Evolutionary conservation across 35 echinoderm and acorn worm species (phyloP), one percentile per base, ranked within the genome.

Genomic region (Stichopus chloronotus): DNA sequence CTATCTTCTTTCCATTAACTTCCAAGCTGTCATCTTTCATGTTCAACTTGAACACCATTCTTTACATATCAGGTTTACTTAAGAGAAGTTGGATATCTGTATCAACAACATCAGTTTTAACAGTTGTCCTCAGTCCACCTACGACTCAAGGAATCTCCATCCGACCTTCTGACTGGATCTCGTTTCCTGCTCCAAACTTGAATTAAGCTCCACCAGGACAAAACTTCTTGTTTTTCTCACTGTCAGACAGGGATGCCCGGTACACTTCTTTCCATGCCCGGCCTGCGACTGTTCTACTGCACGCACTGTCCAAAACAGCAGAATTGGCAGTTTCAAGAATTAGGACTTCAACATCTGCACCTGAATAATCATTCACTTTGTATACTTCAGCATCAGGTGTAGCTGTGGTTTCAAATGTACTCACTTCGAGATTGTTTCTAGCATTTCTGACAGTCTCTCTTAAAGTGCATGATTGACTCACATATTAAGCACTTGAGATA

Each of bases 81-180:
- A 94, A 58, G 1, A 94, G 56, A 10, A 89, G 57, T 57, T 84
- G 86, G n/a, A 94, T 94, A 30, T 94, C 84, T 56, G 63, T 94
- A 24, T 94, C 93, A 16, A 94, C 83, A 8, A 94, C 85, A 79
- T 94, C 71, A 30, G 93, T 90, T 19, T 11, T 82, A 20, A 92
- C 58, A 11, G 55, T 82, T 81, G 91, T 92, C 72, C 80, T 92
- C 57, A 56, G 72, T 5, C 91, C 91, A 17, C 8, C 91, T 80
- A 92, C 80, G 55, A 55, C 72, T 82, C 91, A 92, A 56, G 78
- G 91, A 83, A 92, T 56, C 23, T 8, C 52, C 52, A 92, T 92
- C 56, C 55, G 4, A 82, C 80, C 91, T 59, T 81, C 56, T 57
- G 91, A 92, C 59, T 57, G 4, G 17, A 92, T 20, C 17, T 12